Percentiles rank a stretch among this genome's conserved stretches.
Conservation (phyloP, 1,140 invertebrate genomes). For the Heliconius melpomene region DNA sequence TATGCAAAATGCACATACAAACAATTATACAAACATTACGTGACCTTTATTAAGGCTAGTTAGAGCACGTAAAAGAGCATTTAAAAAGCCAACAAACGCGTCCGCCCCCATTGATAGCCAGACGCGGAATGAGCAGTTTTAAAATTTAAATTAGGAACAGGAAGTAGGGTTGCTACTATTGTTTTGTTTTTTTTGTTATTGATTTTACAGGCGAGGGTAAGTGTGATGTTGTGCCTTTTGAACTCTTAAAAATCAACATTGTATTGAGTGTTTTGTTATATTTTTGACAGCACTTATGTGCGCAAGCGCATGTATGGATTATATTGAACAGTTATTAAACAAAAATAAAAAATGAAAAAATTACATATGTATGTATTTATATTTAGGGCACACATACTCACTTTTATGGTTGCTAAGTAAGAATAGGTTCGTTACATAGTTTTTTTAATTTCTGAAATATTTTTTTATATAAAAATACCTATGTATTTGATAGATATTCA, state of each 20-base stretch:
- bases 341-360: background rate
- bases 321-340: background rate
- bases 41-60: slow-evolving; percentile 14
- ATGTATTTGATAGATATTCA: background rate
- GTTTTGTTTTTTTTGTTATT: slow-evolving; percentile 28
- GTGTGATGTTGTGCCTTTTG: background rate
- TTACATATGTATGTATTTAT: background rate
- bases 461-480: too few species aligned
- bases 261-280: slow-evolving; percentile 7
- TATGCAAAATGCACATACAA: slow-evolving; percentile 10
- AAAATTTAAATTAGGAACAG: slow-evolving; percentile 28
- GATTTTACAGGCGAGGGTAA: background rate
- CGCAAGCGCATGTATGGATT: background rate
- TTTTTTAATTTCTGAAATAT: too few species aligned
- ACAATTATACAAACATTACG: slow-evolving; percentile 21
- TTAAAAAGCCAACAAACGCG: slow-evolving; percentile 36
- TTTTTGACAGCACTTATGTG: background rate
- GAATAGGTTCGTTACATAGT: too few species aligned
- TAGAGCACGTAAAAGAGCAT: slow-evolving; percentile 22
- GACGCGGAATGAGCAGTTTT: slow-evolving; percentile 39
- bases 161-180: slow-evolving; percentile 32
- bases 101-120: slow-evolving; percentile 35
- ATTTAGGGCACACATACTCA: background rate
- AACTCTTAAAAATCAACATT: background rate
- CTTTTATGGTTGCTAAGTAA: too few species aligned